These are phyloP conservation scores for Lagodon rhomboides DNA, from an alignment of 2,797 vertebrate species.

Conservation along the genomic window DNA sequence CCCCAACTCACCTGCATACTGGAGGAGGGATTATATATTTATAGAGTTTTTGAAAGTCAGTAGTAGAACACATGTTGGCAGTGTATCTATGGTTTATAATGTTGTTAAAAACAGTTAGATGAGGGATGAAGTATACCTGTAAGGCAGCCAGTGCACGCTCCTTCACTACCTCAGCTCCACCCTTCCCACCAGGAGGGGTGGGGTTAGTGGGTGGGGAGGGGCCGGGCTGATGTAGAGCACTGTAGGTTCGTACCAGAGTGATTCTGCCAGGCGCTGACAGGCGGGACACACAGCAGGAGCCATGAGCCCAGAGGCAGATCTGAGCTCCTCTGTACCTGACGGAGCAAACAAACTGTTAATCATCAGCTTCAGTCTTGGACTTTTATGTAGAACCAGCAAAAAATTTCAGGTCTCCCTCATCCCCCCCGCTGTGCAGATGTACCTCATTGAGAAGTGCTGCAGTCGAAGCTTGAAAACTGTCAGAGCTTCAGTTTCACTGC, in stretches of 20 bases:
- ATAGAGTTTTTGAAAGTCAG: not conserved
- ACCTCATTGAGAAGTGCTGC: constrained; percentile 69
- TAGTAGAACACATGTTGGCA: no score
- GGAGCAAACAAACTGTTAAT: not conserved
- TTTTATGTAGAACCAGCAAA: not conserved
- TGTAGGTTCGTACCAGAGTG: constrained; percentile 78
- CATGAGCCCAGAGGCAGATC: constrained; percentile 74
- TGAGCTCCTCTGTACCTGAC: constrained; percentile 81
- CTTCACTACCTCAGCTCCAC: constrained; percentile 67
- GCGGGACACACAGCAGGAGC: constrained; percentile 76
- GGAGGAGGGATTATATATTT: not conserved
- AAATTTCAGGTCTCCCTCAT: not conserved
- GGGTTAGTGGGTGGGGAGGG: constrained; percentile 22
- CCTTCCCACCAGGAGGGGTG: constrained; percentile 63
- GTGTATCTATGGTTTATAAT: not conserved
- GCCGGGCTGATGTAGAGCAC: constrained; percentile 74
- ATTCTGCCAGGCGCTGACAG: constrained; percentile 62
- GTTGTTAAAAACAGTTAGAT: not conserved
- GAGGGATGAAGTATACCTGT: constrained; percentile 55
- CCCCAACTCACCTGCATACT: constrained; percentile 83
- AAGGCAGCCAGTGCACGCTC: constrained; percentile 73
- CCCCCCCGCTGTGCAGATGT: not conserved
- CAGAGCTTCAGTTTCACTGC: constrained; percentile 9
- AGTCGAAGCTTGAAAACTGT: constrained; percentile 8
- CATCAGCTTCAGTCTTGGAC: not conserved